phyloP scores from a whole-genome alignment of 2,797 vertebrate species.

The Capromys pilorides region DNA sequence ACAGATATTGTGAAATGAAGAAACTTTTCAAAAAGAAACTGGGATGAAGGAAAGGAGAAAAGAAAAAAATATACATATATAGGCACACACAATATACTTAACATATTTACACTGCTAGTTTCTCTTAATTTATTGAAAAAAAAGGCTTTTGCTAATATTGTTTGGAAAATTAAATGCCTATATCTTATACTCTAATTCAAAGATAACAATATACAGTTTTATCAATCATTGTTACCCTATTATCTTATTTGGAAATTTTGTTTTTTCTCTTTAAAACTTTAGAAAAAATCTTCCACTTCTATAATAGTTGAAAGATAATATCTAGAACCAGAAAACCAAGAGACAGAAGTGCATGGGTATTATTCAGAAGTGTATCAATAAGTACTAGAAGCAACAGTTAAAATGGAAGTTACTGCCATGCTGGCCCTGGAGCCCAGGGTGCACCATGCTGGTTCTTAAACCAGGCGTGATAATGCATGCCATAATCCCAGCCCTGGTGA shows the following conservation, averaged over 20 bases:
- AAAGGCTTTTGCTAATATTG: not conserved
- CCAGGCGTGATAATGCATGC: too few species aligned
- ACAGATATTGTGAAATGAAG: not conserved
- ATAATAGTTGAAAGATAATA: not conserved
- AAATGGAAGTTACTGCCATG: not conserved
- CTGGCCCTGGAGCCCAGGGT: too few species aligned
- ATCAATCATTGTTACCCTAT: not conserved
- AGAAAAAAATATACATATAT: not conserved
- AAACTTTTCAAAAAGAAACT: not conserved
- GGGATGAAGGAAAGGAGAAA: not conserved
- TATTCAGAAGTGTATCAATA: slow-evolving; percentile 21
- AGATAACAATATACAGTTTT: not conserved
- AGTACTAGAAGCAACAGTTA: not conserved
- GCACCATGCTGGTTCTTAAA: too few species aligned
- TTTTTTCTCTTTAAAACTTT: too few species aligned
- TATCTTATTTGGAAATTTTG: not conserved
- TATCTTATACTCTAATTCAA: not conserved
- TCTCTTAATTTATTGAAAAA: not conserved
- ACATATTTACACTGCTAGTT: not conserved
- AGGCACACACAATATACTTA: not conserved
- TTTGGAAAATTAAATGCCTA: not conserved
- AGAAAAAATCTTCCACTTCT: not conserved
- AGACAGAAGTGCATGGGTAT: not conserved
- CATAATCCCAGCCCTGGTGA: too few species aligned
- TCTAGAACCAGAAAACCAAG: not conserved